These are phyloP conservation scores for Strigops habroptila DNA, from an alignment of 2,113 vertebrate species.

Conservation along the genomic window DNA sequence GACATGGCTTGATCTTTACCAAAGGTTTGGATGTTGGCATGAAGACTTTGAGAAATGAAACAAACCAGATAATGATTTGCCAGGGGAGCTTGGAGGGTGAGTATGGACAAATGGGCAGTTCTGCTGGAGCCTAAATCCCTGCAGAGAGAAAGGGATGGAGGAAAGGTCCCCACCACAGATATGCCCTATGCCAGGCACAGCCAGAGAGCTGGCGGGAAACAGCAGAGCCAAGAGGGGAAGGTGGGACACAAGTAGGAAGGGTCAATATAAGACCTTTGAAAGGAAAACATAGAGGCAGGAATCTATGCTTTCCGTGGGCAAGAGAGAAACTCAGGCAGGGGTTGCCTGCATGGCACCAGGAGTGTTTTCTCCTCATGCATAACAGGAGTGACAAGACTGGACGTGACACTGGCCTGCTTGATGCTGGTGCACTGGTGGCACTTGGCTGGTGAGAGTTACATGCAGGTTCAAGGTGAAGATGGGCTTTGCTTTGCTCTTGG, in stretches of 20 bases:
- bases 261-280: background rate
- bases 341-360: background rate
- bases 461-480: background rate
- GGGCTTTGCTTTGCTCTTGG: background rate
- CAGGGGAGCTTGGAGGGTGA: background rate
- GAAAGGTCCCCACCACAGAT: fast-evolving
- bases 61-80: background rate
- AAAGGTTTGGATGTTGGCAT: background rate
- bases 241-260: background rate
- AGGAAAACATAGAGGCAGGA: background rate
- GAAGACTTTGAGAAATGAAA: background rate
- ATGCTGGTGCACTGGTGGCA: background rate
- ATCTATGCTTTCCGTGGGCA: background rate
- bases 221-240: background rate
- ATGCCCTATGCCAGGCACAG: background rate
- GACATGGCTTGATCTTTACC: fast-evolving
- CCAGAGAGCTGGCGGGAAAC: background rate
- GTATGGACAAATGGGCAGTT: fast-evolving
- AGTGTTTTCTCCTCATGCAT: background rate
- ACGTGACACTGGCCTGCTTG: background rate
- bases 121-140: background rate
- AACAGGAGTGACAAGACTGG: background rate
- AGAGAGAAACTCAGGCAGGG: background rate
- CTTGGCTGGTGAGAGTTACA: background rate
- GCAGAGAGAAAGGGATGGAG: background rate